Evolutionary conservation across 2,113 vertebrate genomes (phyloP).

Genomic region (Pithys albifrons): DNA sequence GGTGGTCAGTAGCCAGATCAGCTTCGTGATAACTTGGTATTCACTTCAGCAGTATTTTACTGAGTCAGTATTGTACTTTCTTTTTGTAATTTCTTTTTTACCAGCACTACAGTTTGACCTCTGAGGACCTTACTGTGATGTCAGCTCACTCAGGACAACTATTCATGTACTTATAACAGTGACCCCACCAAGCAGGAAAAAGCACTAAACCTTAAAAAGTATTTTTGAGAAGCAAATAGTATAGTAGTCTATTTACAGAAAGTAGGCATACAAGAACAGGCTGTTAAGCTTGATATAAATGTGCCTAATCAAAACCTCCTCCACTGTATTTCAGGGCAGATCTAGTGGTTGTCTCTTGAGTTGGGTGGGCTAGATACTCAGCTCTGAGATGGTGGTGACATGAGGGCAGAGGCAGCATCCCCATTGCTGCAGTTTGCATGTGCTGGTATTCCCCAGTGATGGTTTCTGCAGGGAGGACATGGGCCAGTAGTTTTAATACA

Average conservation of each 20-base stretch:
- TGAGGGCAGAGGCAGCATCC: neutral
- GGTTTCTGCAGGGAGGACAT: neutral
- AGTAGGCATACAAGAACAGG: neutral
- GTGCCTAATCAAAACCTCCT: neutral
- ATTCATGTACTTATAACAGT: neutral
- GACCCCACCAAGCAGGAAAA: neutral
- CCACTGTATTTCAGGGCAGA: neutral
- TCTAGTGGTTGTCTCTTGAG: neutral
- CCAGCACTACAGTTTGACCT: neutral
- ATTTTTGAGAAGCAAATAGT: neutral
- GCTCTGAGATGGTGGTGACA: neutral
- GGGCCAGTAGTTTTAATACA: neutral
- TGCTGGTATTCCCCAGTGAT: neutral
- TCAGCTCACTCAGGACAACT: neutral
- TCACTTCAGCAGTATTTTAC: neutral
- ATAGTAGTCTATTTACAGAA: neutral
- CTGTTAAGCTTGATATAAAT: neutral
- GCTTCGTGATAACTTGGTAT: neutral
- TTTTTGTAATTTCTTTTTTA: neutral
- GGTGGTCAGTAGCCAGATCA: neutral
- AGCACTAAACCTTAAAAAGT: neutral
- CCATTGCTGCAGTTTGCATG: fast-evolving
- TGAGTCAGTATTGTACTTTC: neutral
- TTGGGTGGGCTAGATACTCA: fast-evolving
- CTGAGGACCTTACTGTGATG: neutral